Conservation (phyloP, 2,113 vertebrate species). For the Romanogobio albipinnatus region DNA sequence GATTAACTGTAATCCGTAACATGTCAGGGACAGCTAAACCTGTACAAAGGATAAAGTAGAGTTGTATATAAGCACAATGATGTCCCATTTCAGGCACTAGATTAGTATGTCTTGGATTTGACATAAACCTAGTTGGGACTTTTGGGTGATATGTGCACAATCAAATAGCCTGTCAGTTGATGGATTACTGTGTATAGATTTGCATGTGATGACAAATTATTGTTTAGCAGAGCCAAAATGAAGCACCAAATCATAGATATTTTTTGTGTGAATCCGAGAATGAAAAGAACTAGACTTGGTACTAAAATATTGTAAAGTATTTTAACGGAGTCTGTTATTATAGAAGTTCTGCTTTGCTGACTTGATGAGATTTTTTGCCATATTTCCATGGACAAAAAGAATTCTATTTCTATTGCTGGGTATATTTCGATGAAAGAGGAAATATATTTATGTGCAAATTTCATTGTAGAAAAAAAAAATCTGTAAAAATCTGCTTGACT, state of each 20-base stretch:
- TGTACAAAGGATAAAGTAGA: constrained; percentile 62
- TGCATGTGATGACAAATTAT: constrained; percentile 73
- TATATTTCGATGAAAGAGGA: constrained; percentile 53
- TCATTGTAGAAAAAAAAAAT: constrained; percentile 39
- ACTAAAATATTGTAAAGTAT: constrained; percentile 69
- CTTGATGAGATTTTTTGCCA: constrained; percentile 67
- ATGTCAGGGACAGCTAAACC: constrained; percentile 6
- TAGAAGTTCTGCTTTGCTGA: constrained; percentile 64
- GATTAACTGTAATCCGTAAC: constrained; percentile 1
- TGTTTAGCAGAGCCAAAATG: constrained; percentile 62
- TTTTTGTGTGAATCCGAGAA: constrained; percentile 62
- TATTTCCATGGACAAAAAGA: constrained; percentile 66
- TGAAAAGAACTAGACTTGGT: constrained; percentile 49
- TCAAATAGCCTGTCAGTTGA: constrained; percentile 70
- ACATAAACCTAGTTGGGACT: constrained; percentile 65
- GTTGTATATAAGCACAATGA: constrained; percentile 70
- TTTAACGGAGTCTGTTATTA: constrained; percentile 65
- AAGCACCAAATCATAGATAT: constrained; percentile 60
- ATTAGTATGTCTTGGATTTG: constrained; percentile 64
- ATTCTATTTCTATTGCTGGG: constrained; percentile 45
- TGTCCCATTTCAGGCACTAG: constrained; percentile 59
- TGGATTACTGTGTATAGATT: constrained; percentile 71
- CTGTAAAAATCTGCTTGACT: constrained; percentile 49
- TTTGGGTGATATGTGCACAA: constrained; percentile 66
- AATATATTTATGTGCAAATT: constrained; percentile 55